Conservation (phyloP, 2,888 invertebrate species). For the Heliothis peltigera region DNA sequence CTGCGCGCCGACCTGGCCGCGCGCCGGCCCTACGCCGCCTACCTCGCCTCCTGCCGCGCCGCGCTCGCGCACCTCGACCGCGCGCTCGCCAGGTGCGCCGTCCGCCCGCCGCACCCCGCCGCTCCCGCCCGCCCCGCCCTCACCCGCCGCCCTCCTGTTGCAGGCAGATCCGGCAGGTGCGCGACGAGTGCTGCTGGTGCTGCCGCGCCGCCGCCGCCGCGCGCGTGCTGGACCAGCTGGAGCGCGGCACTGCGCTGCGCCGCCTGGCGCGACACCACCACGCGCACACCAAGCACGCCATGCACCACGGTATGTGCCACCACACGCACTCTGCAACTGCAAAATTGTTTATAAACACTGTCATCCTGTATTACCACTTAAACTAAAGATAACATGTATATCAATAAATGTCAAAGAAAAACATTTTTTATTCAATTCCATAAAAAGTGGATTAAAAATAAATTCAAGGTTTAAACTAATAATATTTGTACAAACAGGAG, state of each 20-base stretch:
- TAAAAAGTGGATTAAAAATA: no score
- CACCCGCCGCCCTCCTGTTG: no score
- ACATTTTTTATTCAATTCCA: no score
- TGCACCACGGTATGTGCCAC: constrained; percentile 66
- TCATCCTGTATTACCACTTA: no score
- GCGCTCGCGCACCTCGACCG: constrained; percentile 77
- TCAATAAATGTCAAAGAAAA: no score
- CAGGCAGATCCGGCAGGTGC: constrained; percentile 72
- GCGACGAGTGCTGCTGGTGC: constrained; percentile 90
- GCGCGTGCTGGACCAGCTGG: constrained; percentile 92
- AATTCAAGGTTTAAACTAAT: no score
- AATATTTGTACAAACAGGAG: constrained; percentile 65
- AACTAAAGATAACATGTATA: no score
- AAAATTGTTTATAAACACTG: no score
- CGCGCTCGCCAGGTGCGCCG: constrained; percentile 59
- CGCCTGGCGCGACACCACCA: constrained; percentile 87
- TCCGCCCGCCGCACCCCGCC: background rate
- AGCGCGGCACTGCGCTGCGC: constrained; percentile 95
- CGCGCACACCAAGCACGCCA: constrained; percentile 68
- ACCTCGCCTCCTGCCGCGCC: constrained; percentile 81
- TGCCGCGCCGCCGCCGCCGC: constrained; percentile 95
- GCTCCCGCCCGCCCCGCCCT: background rate
- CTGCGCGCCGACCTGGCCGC: constrained; percentile 84
- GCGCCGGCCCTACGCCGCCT: constrained; percentile 82
- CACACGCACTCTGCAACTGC: background rate